Evolutionary conservation across 53 echinoderm and acorn worm genomes (phyloP), one percentile per base, ranked within the genome.

Genomic region (Temnopleurus reevesii): DNA sequence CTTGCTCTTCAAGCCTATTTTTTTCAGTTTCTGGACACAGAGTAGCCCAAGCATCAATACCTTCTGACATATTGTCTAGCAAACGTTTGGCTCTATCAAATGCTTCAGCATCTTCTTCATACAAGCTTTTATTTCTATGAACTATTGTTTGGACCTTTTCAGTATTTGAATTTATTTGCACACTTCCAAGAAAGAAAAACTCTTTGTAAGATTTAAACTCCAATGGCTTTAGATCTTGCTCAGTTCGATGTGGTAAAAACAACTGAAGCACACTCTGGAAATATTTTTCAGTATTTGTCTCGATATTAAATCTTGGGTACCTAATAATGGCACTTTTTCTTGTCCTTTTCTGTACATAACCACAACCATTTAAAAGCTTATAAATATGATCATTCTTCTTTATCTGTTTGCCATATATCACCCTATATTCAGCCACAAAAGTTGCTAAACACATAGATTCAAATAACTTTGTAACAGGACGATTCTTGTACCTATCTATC

Each of bases 281-380:
- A 79, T 92, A 92, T 46, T 89, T 80, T 51, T 92, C 92, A 45
- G 89, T 29, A 44, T 59, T 45, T 33, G 84, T 90, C 17, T 28
- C 76, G 21, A 81, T 24, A 46, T 77, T 84, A 90, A 92, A 84
- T 86, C 92, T 76, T n/a, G 90, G 90, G 76, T 85, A 92, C 51
- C 93, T 55, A 21, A 92, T 92, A 18, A 80, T 66, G 81, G 76
- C 19, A 55, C 46, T 53, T 81, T 45, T n/a, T 53, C 56, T 47
- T 76, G 76, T 65, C 47, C 55, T 59, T 71, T 91, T 88, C 45
- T 43, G 4, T 18, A 88, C 47, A 44, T 76, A 38, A 2, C 82
- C n/a, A n/a, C n/a, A n/a, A n/a, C n/a, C n/a, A n/a, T n/a, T n/a
- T n/a, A n/a, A n/a, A n/a, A n/a, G n/a, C n/a, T n/a, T n/a, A n/a